phyloP scores from a whole-genome alignment of 2,888 invertebrate species.

The Oligia latruncula region DNA sequence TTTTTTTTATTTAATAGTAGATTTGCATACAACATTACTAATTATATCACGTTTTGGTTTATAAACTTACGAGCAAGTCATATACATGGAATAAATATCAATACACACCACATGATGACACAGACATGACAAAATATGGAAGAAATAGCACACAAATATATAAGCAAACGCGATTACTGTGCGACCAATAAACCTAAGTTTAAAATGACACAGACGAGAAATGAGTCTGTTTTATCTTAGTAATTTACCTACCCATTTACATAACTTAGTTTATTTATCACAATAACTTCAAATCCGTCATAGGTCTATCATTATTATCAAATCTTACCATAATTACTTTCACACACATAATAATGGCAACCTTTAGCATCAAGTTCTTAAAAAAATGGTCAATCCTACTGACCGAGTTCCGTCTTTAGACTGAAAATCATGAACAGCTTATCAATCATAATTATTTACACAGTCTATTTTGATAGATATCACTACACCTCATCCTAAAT shows the following conservation, averaged over 20 bases:
- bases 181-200: neutral
- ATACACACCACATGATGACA: neutral
- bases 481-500: neutral
- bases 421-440: neutral
- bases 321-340: neutral
- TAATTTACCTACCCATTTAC: neutral
- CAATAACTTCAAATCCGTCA: neutral
- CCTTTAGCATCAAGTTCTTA: no score
- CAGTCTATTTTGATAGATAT: neutral
- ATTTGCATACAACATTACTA: neutral
- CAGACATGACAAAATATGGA: neutral
- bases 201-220: neutral
- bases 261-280: neutral
- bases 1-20: neutral
- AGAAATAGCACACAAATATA: neutral
- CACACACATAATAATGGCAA: neutral
- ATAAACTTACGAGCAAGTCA: neutral
- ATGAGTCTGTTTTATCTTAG: neutral
- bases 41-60: neutral
- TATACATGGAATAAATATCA: neutral
- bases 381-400: neutral
- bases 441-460: neutral
- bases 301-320: neutral
- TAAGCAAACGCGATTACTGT: neutral
- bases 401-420: neutral